Conservation (phyloP, 2,888 invertebrate genomes). For the Unio delphinus region DNA sequence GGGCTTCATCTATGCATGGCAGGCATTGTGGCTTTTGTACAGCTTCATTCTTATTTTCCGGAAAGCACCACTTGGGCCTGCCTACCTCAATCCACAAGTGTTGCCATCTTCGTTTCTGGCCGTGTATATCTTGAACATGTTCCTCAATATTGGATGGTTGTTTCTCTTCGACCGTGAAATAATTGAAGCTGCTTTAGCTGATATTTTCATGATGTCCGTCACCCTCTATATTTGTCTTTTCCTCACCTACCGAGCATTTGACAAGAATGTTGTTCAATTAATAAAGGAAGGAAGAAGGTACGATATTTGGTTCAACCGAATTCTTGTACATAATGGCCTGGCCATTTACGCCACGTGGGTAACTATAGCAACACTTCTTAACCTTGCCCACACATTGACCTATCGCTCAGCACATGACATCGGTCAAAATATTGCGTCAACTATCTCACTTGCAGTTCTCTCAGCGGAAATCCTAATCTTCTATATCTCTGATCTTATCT, state of each 20-base stretch:
- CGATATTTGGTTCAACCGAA: conserved; percentile 53
- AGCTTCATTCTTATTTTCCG: conserved; percentile 52
- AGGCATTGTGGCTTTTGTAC: conserved; percentile 59
- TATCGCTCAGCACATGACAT: conserved; percentile 22
- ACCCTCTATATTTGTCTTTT: conserved; percentile 45
- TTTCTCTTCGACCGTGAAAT: conserved; percentile 53
- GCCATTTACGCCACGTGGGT: conserved; percentile 57
- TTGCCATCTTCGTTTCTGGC: conserved; percentile 44
- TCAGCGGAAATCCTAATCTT: conserved; percentile 43
- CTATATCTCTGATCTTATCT: conserved; percentile 49
- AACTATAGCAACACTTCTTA: conserved; percentile 54
- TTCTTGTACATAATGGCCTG: conserved; percentile 58
- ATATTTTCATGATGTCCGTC: conserved; percentile 30
- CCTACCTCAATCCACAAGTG: conserved; percentile 46
- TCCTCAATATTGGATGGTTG: conserved; percentile 55
- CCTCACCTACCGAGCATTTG: conserved; percentile 37
- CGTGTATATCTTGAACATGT: conserved; percentile 42
- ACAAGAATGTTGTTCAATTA: conserved; percentile 32
- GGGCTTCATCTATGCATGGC: conserved; percentile 64
- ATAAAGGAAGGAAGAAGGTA: conserved; percentile 20
- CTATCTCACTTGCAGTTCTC: conserved; percentile 47
- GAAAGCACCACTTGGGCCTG: conserved; percentile 37
- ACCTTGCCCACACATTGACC: conserved; percentile 49
- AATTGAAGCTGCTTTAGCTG: conserved; percentile 29
- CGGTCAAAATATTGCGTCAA: conserved; percentile 29